Base-by-base conservation (phyloP, 2,888 invertebrate species). In the Ochlodes sylvanus region DNA sequence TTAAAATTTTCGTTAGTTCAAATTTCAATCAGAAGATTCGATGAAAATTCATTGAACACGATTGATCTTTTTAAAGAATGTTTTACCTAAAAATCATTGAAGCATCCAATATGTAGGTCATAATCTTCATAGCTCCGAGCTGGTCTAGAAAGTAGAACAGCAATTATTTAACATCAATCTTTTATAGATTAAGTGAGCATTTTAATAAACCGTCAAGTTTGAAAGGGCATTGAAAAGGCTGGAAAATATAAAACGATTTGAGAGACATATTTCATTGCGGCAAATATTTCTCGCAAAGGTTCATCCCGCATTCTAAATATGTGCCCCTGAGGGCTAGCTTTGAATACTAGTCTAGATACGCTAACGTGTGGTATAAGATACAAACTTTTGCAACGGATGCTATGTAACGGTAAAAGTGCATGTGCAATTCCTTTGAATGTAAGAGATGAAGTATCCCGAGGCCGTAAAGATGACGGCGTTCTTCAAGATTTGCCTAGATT, bases 331-430 rank as follows among this genome's bases (percentile, higher is more conserved):
- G 72, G 74, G 72, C 74, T 65, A 72, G 72, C 74, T 75, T 74
- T 74, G 76, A 76, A 76, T 75, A 72, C 75, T 67, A 72, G 76
- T 74, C 73, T 71, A 69, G 71, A 73, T 72, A 71, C 69, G 69
- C 69, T 63, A 67, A n/a, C 17, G 62, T 63, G 7, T 68, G 70
- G 70, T 47, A 27, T 17, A 72, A 71, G 69, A 54, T 0, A 67
- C 4, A 68, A n/a, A 34, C 19, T 52, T 34, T 19, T 7, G 47
- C 10, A 54, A 56, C 42, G 12, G 38, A 12, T 38, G 12, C 38
- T 1, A n/a, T 9, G 7, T 34, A 38, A 38, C 38, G 9, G 38
- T 38, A 38, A 38, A 12, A 12, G n/a, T 12, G 0, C 7, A 9
- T 1, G 9, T 34, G 34, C 34, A 7, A 12, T 38, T 9, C 9